Percentiles rank a stretch among this genome's conserved stretches.
phyloP scores from a whole-genome alignment of 2,113 vertebrate genomes.

The Tringa solitaria region DNA sequence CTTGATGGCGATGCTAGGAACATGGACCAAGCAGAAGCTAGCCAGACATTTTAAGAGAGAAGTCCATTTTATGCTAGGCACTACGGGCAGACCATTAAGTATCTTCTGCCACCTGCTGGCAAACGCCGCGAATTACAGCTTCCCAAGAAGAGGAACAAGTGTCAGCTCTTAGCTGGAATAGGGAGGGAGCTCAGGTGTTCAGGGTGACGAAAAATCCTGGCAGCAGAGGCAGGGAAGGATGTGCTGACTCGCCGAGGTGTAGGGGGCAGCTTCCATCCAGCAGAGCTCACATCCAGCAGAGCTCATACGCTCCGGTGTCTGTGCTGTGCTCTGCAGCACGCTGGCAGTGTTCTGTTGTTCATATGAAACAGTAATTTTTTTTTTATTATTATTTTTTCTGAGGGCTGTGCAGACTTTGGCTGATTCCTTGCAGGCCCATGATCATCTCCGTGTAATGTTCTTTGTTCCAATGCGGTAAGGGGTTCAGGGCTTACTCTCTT shows the following conservation, averaged over 20 bases:
- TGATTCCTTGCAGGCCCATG: neutral
- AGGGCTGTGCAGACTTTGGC: neutral
- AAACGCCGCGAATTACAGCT: neutral
- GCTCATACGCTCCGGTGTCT: too few species aligned
- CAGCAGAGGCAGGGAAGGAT: too few species aligned
- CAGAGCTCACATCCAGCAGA: neutral
- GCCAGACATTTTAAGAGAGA: neutral
- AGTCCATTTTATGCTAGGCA: neutral
- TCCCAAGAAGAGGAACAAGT: rapidly evolving
- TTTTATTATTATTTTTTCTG: rapidly evolving
- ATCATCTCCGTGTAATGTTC: neutral
- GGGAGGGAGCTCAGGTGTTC: neutral
- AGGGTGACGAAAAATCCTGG: neutral
- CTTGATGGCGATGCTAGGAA: neutral
- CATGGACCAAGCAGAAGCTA: neutral
- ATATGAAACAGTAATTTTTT: neutral
- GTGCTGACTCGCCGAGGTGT: neutral
- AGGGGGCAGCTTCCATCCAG: neutral
- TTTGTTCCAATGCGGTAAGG: neutral
- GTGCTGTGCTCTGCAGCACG: rapidly evolving
- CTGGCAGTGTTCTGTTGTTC: neutral
- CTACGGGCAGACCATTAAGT: neutral
- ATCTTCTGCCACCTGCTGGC: neutral
- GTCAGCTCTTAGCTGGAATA: neutral
- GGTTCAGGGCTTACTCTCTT: neutral